Percentiles rank a stretch among this genome's conserved stretches.
Evolutionary conservation across 2,888 invertebrate genomes (phyloP).

Genomic region (Habroteleia sp.): DNA sequence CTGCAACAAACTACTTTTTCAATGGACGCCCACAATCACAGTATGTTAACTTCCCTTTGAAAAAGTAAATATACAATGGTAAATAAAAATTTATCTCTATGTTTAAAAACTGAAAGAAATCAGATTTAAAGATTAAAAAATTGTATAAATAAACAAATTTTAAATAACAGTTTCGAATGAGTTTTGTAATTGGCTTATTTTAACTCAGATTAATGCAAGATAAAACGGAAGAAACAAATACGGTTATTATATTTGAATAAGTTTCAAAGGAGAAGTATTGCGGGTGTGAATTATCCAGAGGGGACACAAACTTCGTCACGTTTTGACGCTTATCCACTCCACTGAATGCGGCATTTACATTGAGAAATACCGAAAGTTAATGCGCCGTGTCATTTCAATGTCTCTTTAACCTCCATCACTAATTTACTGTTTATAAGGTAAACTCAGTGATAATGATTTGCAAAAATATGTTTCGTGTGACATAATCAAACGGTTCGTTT

Average conservation of each 20-base stretch:
- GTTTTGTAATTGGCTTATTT: too few relatives aligned
- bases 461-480: conserved; percentile 16
- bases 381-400: conserved; percentile 76
- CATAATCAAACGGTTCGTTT: not conserved
- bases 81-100: too few relatives aligned
- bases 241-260: conserved; percentile 71
- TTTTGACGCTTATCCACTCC: conserved; percentile 71
- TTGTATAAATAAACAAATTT: too few relatives aligned
- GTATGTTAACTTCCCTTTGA: too few relatives aligned
- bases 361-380: conserved; percentile 75
- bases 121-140: too few relatives aligned
- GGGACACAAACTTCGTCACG: conserved; percentile 72
- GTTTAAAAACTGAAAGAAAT: too few relatives aligned
- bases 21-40: too few relatives aligned
- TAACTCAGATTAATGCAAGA: too few relatives aligned
- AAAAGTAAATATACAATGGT: too few relatives aligned
- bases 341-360: conserved; percentile 74
- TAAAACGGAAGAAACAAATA: conserved; percentile 61
- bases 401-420: conserved; percentile 71
- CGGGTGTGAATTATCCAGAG: conserved; percentile 70
- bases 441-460: conserved; percentile 46
- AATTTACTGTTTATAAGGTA: conserved; percentile 61
- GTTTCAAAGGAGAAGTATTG: conserved; percentile 65
- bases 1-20: conserved; percentile 12
- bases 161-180: too few relatives aligned